Conservation (phyloP, 1,140 invertebrate species). For the Pachyrhynchus sulphureomaculatus region DNA sequence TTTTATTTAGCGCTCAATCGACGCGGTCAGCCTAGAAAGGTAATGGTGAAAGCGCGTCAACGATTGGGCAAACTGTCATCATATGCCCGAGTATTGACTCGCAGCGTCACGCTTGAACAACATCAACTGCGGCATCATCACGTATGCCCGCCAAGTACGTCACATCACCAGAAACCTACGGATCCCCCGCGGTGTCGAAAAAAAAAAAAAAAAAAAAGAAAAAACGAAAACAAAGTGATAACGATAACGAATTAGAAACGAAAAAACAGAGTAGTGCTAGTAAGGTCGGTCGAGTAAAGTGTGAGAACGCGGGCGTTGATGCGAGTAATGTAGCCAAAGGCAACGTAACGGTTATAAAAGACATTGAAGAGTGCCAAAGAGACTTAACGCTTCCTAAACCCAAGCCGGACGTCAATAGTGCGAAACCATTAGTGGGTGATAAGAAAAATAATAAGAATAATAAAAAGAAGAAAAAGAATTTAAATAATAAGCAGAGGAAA, state of each 20-base stretch:
- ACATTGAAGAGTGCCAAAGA: conserved; percentile 52
- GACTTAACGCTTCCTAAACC: conserved; percentile 40
- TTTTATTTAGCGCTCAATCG: conserved; percentile 75
- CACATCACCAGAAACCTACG: conserved; percentile 14
- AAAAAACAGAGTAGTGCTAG: conserved; percentile 39
- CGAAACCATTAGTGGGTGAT: conserved; percentile 39
- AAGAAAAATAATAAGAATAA: conserved; percentile 41
- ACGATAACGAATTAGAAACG: conserved; percentile 38
- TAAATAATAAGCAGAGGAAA: conserved; percentile 39
- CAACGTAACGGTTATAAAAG: conserved; percentile 20
- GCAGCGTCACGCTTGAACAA: conserved; percentile 59
- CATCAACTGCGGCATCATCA: conserved; percentile 49
- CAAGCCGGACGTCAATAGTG: conserved; percentile 36
- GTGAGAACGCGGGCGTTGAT: conserved; percentile 32
- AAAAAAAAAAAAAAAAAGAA: conserved; percentile 48
- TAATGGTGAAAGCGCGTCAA: conserved; percentile 65
- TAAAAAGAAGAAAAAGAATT: conserved; percentile 41
- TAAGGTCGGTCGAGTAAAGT: conserved; percentile 41
- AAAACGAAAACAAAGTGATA: too few relatives aligned
- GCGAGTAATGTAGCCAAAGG: conserved; percentile 4
- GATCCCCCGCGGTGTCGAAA: conserved; percentile 42
- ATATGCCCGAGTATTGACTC: conserved; percentile 69
- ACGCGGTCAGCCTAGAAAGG: conserved; percentile 66
- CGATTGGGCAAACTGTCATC: conserved; percentile 70
- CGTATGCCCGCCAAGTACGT: conserved; percentile 25